Base-by-base conservation (phyloP, 2,888 invertebrate species). In the Chrysina gloriosa region DNA sequence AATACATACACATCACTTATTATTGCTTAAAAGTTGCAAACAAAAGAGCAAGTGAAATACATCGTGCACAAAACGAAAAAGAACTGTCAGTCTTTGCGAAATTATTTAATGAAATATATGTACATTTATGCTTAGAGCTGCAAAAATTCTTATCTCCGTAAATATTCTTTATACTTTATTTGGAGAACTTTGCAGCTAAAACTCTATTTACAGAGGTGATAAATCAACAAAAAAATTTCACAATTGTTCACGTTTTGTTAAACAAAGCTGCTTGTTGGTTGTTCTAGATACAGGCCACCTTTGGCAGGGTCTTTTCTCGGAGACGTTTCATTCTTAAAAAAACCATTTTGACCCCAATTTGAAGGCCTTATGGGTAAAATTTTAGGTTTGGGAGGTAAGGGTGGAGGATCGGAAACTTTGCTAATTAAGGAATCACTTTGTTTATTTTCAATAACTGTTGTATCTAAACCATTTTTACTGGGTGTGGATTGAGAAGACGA, bases 311-410 rank as follows among this genome's bases (percentile, higher is more conserved):
- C 69, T 34, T 69, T 69, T 42, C 39, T 58, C 25, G 58, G 65
- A 27, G 64, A 64, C 27, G 68, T 67, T 16, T 68, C 70, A 19
- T 69, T 69, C 70, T 80, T 81, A 63, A 77, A 76, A 68, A 78
- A 76, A 36, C 78, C 79, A 69, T 74, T 81, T 76, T 81, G 81
- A 27, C 82, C 87, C 88, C 88, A 88, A 78, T 87, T 87, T 7
- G 85, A 85, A 56, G 88, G 87, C 73, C 87, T 89, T n/a, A 87
- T 87, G 50, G 89, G 87, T 68, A 90, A 81, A 77, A 89, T 88
- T 83, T 91, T 91, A 58, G 91, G 91, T 82, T 92, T 92, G 16
- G 92, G 92, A 19, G 92, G 92, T 74, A 92, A 83, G 2, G 92
- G 92, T 0, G 92, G 92, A 36, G 92, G 92, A 74, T 85, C 82